A percentile compares a stretch with the other conserved stretches of the same genome.
These are phyloP conservation scores for Muscicapa adusta DNA, from an alignment of 2,113 vertebrate genomes.

Conservation along the genomic window DNA sequence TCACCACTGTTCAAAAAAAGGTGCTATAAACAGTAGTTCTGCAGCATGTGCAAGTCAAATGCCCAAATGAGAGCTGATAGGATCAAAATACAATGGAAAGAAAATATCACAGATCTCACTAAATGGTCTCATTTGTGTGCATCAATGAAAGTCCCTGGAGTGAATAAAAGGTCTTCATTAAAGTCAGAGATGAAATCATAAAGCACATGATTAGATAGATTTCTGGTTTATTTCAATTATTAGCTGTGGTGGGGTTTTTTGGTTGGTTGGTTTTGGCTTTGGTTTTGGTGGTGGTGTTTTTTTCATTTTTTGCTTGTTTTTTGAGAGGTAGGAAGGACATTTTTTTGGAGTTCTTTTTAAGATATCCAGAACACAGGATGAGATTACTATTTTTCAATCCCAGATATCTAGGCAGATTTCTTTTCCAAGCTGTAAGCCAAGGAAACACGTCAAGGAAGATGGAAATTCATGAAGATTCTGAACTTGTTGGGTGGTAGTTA, in stretches of 20 bases:
- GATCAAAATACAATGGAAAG: neutral
- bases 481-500: constrained; percentile 1
- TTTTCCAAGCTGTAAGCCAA: constrained; percentile 13
- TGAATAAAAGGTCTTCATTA: neutral
- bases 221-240: neutral
- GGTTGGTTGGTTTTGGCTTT: neutral
- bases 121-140: neutral
- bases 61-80: neutral
- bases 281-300: neutral
- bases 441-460: constrained; percentile 14
- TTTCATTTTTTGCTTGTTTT: neutral
- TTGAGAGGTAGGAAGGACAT: too few relatives aligned
- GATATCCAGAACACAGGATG: neutral
- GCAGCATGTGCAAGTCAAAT: neutral
- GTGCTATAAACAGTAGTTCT: neutral
- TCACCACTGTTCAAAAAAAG: neutral
- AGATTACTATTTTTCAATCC: neutral
- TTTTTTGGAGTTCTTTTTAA: neutral
- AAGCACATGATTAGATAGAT: neutral
- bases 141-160: neutral
- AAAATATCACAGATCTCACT: neutral
- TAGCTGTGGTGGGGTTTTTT: neutral
- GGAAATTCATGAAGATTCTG: constrained; percentile 21
- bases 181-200: neutral
- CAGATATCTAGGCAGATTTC: neutral